These are phyloP conservation scores for Octopus bimaculoides DNA, from an alignment of 1,140 invertebrate species.

Conservation along the genomic window DNA sequence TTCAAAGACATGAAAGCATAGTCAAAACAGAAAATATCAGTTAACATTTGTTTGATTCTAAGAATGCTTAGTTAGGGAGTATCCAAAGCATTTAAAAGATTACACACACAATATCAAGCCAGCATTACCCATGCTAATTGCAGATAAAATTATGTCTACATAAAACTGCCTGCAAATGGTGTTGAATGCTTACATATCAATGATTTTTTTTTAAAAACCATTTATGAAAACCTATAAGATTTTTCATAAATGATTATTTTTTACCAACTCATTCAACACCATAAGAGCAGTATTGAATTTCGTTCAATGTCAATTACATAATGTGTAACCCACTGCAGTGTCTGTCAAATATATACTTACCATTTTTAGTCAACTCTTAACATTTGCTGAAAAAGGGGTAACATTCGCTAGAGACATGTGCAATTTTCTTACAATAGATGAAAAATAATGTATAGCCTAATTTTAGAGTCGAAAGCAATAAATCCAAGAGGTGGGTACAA, in stretches of 20 bases:
- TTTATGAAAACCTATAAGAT: neutral
- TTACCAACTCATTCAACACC: neutral
- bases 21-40: neutral
- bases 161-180: neutral
- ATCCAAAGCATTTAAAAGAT: neutral
- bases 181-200: neutral
- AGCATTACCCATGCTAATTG: constrained; percentile 6
- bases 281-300: neutral
- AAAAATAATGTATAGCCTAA: neutral
- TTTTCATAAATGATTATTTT: no score
- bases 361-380: constrained; percentile 7
- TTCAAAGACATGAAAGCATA: no score
- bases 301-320: constrained; percentile 3
- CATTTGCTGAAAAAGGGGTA: constrained; percentile 8
- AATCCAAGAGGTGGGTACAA: no score
- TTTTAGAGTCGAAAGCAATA: no score
- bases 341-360: constrained; percentile 7
- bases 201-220: neutral
- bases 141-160: constrained; percentile 9
- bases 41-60: neutral
- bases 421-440: constrained; percentile 8
- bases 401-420: neutral
- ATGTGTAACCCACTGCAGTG: constrained; percentile 8
- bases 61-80: neutral
- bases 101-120: constrained; percentile 8